A percentile compares a stretch with the other conserved stretches of the same genome.
These are phyloP conservation scores for Poeciliopsis paucimaculata DNA, from an alignment of 2,797 vertebrate genomes.

Conservation along the genomic window DNA sequence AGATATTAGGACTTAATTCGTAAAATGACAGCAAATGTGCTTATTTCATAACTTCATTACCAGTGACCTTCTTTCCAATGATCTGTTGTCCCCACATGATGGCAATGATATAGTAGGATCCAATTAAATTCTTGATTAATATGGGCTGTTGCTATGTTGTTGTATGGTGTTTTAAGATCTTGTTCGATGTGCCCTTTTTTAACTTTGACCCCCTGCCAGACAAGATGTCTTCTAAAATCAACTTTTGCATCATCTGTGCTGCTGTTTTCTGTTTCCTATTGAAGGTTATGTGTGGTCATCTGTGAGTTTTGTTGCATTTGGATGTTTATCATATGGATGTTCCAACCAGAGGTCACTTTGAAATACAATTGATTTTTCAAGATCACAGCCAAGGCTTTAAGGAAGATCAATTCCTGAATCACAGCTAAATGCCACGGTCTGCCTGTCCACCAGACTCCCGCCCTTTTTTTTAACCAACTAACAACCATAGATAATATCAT, in stretches of 20 bases:
- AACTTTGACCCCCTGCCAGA: neutral
- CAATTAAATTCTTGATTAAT: too few species aligned
- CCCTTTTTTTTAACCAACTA: conserved; percentile 66
- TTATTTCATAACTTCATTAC: too few species aligned
- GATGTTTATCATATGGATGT: conserved; percentile 69
- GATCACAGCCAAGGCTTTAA: conserved; percentile 72
- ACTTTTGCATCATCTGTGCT: conserved; percentile 16
- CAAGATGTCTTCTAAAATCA: conserved; percentile 19
- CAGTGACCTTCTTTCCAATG: too few species aligned
- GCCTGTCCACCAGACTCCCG: conserved; percentile 46
- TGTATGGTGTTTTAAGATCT: too few species aligned
- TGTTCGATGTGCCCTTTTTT: too few species aligned
- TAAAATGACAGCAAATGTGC: too few species aligned
- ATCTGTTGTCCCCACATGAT: too few species aligned
- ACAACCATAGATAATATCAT: conserved; percentile 79
- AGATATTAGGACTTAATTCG: too few species aligned
- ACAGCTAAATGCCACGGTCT: conserved; percentile 79
- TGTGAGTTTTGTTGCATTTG: conserved; percentile 63
- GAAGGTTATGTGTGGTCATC: conserved; percentile 29
- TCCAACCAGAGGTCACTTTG: conserved; percentile 77
- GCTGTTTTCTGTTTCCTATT: neutral
- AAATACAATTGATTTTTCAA: conserved; percentile 82
- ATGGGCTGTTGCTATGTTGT: too few species aligned
- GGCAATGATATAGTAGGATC: too few species aligned
- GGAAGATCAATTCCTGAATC: conserved; percentile 88